phyloP scores from a whole-genome alignment of 1,140 invertebrate species.

The Parapsyche elsis region DNA sequence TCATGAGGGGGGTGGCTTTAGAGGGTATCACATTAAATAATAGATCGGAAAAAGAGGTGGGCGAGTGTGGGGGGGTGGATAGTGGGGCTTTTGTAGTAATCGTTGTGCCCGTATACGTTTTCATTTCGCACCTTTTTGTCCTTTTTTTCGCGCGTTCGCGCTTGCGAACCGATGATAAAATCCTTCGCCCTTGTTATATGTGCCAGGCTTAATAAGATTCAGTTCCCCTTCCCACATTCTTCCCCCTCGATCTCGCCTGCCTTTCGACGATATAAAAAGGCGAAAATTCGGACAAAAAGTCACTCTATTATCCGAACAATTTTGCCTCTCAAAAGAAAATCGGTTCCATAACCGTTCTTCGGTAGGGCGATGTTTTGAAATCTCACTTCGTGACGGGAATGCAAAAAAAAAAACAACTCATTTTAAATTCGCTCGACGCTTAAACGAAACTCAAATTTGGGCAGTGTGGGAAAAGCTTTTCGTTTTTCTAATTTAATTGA shows the following conservation, averaged over 20 bases:
- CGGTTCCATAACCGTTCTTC: constrained; percentile 18
- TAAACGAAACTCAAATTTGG: not conserved
- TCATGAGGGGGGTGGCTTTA: not conserved
- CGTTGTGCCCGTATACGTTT: not conserved
- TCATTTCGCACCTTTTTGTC: constrained; percentile 1
- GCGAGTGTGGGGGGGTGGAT: not conserved
- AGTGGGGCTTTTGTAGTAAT: constrained; percentile 1
- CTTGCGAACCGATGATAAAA: constrained; percentile 2
- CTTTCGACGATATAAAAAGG: constrained; percentile 20
- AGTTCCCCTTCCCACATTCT: no score
- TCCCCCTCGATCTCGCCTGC: not conserved
- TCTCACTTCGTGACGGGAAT: constrained; percentile 12
- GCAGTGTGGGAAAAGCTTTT: not conserved
- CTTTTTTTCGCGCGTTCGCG: not conserved
- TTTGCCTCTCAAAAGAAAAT: constrained; percentile 19
- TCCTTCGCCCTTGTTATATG: constrained; percentile 4
- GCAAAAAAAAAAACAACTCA: not conserved
- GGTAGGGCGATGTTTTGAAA: not conserved
- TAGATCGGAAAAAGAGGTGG: not conserved
- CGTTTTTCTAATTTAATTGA: no score
- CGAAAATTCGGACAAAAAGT: constrained; percentile 31
- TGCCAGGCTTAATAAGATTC: constrained; percentile 26
- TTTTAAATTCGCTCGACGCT: no score
- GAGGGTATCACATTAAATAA: constrained; percentile 9
- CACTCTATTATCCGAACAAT: constrained; percentile 9